A percentile compares a stretch with the other conserved stretches of the same genome.
phyloP scores from a whole-genome alignment of 2,797 vertebrate species.

The Platalea minor region DNA sequence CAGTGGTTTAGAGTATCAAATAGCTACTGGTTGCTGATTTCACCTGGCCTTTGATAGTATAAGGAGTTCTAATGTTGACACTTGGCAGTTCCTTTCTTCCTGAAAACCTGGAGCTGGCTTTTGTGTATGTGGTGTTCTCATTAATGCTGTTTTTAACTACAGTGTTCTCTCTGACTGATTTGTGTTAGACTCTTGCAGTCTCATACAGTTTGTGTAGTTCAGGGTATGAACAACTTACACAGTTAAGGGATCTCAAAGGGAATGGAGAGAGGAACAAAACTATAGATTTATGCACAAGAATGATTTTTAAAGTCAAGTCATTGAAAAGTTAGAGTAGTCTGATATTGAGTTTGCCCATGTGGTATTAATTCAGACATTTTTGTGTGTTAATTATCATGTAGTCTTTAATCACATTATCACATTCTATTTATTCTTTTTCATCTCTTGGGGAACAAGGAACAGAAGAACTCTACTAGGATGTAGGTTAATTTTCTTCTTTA shows the following conservation, averaged over 20 bases:
- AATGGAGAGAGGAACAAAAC: background rate
- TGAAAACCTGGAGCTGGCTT: background rate
- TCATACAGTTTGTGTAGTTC: background rate
- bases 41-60: background rate
- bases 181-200: background rate
- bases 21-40: background rate
- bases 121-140: background rate
- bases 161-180: background rate
- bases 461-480: background rate
- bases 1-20: background rate
- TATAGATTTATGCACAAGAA: background rate
- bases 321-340: background rate
- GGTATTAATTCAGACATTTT: background rate
- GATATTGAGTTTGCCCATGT: background rate
- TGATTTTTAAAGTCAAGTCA: background rate
- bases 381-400: background rate
- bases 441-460: background rate
- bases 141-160: background rate
- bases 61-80: background rate
- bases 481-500: background rate
- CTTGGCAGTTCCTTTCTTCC: background rate
- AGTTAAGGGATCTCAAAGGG: background rate
- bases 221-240: background rate
- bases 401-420: background rate
- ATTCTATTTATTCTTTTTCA: background rate